These are phyloP conservation scores for Sebastes hubbsi DNA, from an alignment of 2,797 vertebrate species.

Conservation along the genomic window DNA sequence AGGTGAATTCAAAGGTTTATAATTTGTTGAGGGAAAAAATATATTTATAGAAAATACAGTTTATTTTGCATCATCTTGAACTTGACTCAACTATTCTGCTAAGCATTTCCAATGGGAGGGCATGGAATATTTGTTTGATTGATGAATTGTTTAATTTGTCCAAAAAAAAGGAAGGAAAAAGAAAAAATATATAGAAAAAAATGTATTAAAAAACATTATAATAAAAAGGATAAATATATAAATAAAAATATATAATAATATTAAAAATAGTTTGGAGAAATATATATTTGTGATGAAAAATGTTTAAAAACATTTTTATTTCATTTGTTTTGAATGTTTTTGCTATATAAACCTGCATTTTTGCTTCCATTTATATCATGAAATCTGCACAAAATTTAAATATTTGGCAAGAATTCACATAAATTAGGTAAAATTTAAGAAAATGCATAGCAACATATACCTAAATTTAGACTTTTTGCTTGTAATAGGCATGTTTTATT, in stretches of 20 bases:
- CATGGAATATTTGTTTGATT: not conserved
- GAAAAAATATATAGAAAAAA: rapidly evolving
- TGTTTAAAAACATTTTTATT: not conserved
- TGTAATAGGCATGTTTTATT: no score
- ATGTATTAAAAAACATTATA: not conserved
- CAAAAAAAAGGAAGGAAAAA: not conserved
- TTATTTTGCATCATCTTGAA: not conserved
- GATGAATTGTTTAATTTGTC: not conserved
- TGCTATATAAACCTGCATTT: not conserved
- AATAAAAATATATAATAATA: no score
- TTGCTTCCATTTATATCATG: not conserved
- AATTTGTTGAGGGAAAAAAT: not conserved
- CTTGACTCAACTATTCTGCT: not conserved
- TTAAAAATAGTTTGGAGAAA: not conserved
- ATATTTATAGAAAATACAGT: not conserved
- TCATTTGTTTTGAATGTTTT: not conserved
- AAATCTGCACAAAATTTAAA: not conserved
- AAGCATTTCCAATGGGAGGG: not conserved
- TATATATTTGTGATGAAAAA: no score
- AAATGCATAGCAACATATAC: no score
- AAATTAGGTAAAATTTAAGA: no score
- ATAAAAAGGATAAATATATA: no score
- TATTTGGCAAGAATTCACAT: not conserved
- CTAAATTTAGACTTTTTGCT: no score
- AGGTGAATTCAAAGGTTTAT: not conserved